Conservation (phyloP, 2,113 vertebrate genomes). For the Gobiocypris rarus region DNA sequence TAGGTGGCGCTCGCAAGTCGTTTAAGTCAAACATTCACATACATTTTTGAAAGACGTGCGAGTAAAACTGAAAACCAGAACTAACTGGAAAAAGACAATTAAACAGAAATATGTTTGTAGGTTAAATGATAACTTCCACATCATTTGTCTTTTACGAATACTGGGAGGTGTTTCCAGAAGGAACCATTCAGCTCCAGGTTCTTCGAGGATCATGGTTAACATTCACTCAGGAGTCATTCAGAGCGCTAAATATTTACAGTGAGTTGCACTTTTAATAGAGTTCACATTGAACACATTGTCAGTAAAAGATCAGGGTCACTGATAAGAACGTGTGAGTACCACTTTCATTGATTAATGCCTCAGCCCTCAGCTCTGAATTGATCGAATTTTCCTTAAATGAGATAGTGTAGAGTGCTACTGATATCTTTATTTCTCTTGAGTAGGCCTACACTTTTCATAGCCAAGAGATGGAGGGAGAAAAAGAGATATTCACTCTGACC, state of each 20-base stretch:
- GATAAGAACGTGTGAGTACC: constrained; percentile 24
- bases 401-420: neutral
- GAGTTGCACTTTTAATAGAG: neutral
- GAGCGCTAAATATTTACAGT: constrained; percentile 19
- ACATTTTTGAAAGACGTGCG: neutral
- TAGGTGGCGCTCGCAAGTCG: constrained; percentile 50
- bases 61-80: neutral
- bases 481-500: constrained; percentile 23
- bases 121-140: neutral
- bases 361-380: constrained; percentile 34
- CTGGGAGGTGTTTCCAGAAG: neutral
- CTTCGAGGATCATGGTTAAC: neutral
- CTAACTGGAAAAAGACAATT: neutral
- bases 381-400: constrained; percentile 33
- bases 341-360: constrained; percentile 45
- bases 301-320: neutral
- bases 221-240: neutral
- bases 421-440: constrained; percentile 35
- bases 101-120: neutral
- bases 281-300: neutral
- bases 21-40: neutral
- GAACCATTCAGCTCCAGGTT: neutral
- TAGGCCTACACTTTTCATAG: neutral
- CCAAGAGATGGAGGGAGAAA: neutral
- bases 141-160: neutral